Evolutionary conservation across 30 jellyfish, hydroid and myxozoan species (phyloP).

Genomic region (Aurelia sp.): DNA sequence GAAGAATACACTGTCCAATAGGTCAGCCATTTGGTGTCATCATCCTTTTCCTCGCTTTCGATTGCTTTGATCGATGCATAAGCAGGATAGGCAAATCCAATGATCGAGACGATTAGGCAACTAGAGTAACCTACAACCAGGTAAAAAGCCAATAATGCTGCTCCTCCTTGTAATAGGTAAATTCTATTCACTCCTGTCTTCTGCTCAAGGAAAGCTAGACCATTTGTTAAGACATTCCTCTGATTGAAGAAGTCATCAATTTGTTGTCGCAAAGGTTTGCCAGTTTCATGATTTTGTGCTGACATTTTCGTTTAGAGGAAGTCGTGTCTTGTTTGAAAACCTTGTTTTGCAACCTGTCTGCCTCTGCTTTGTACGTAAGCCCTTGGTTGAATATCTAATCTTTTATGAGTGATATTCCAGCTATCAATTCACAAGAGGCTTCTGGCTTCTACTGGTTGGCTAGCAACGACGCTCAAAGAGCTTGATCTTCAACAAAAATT

Average conservation of each 20-base stretch:
- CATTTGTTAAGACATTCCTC: constrained; percentile 59
- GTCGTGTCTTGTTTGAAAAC: too few species aligned
- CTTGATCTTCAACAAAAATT: too few species aligned
- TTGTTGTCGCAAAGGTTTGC: constrained; percentile 10
- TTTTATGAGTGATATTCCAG: too few species aligned
- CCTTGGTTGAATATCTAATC: too few species aligned
- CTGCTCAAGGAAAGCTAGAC: constrained; percentile 51
- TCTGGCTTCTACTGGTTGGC: too few species aligned
- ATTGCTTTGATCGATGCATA: constrained; percentile 90
- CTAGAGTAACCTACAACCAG: constrained; percentile 77
- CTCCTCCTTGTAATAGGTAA: constrained; percentile 56
- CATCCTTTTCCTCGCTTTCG: constrained; percentile 76
- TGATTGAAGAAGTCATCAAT: constrained; percentile 54
- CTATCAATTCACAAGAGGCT: too few species aligned
- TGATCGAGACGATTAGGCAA: constrained; percentile 72
- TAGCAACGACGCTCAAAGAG: too few species aligned
- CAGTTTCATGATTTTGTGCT: neutral
- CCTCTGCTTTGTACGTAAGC: too few species aligned
- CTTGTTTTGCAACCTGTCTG: too few species aligned
- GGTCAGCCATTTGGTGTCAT: constrained; percentile 89
- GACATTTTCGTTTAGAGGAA: neutral
- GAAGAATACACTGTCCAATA: constrained; percentile 88
- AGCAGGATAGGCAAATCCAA: constrained; percentile 85
- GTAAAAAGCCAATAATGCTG: constrained; percentile 50
- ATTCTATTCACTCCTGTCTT: constrained; percentile 75